phyloP scores from a whole-genome alignment of 2,797 vertebrate genomes.

The Todus mexicanus region DNA sequence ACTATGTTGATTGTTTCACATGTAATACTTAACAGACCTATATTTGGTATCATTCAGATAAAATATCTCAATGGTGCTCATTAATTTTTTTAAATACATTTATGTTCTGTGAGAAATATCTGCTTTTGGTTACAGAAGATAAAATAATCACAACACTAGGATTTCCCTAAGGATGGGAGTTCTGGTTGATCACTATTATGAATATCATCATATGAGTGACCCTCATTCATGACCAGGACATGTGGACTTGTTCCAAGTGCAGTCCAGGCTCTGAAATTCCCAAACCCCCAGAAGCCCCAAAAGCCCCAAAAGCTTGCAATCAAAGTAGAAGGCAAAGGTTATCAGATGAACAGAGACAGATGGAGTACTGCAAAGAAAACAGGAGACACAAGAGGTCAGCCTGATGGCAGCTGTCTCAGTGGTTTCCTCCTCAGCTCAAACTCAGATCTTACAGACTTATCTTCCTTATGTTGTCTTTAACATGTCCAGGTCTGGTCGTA shows the following conservation, averaged over 20 bases:
- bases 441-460: neutral
- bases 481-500: neutral
- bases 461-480: neutral
- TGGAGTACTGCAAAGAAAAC: neutral
- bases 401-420: neutral
- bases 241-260: neutral
- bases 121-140: neutral
- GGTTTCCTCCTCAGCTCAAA: neutral
- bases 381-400: neutral
- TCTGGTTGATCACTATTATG: neutral
- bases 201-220: neutral
- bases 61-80: neutral
- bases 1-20: neutral
- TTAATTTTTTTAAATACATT: neutral
- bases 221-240: neutral
- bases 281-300: neutral
- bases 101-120: neutral
- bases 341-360: neutral
- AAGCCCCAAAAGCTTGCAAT: neutral
- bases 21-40: neutral
- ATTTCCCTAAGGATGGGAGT: neutral
- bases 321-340: neutral
- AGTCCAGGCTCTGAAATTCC: neutral
- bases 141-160: neutral
- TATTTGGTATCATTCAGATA: neutral